Evolutionary conservation across 2,888 invertebrate genomes (phyloP).

Genomic region (Adela reaumurella): DNA sequence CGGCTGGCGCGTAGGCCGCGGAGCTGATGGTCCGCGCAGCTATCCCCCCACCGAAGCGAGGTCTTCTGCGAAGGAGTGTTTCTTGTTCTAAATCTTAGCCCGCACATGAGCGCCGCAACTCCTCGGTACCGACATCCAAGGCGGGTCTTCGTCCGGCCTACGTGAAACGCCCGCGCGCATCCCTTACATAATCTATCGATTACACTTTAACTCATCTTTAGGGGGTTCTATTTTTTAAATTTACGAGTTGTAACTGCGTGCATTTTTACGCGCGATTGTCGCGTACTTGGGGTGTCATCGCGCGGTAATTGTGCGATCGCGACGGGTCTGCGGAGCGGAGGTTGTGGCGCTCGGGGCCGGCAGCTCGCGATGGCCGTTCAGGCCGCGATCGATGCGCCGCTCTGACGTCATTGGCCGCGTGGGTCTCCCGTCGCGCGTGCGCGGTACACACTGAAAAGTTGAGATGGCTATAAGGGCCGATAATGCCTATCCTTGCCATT

Average conservation of each 20-base stretch:
- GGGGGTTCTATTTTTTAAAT: conserved; percentile 3
- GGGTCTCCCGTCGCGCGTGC: conserved; percentile 18
- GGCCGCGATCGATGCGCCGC: conserved; percentile 25
- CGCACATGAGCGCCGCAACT: conserved; percentile 79
- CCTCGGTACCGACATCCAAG: conserved; percentile 26
- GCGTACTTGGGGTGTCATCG: too few species aligned
- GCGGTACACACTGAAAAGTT: too few species aligned
- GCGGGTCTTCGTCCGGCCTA: conserved; percentile 12
- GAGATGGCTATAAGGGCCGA: conserved; percentile 16
- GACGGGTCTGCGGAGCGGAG: conserved; percentile 13
- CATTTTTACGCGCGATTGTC: background rate
- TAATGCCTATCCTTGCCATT: conserved; percentile 26
- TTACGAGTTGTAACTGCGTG: conserved; percentile 21
- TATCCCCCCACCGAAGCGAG: conserved; percentile 94
- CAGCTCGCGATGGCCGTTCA: background rate
- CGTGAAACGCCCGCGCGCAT: conserved; percentile 19
- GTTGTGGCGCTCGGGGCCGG: conserved; percentile 12
- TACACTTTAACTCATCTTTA: conserved; percentile 2
- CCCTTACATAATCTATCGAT: conserved; percentile 19
- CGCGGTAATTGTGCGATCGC: conserved; percentile 8
- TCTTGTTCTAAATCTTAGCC: conserved; percentile 92
- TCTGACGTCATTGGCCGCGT: conserved; percentile 38
- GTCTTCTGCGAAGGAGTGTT: conserved; percentile 97
- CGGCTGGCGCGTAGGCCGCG: background rate
- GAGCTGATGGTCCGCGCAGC: conserved; percentile 48